Evolutionary conservation across 2,888 invertebrate species (phyloP).

Genomic region (Chrysolina americana): DNA sequence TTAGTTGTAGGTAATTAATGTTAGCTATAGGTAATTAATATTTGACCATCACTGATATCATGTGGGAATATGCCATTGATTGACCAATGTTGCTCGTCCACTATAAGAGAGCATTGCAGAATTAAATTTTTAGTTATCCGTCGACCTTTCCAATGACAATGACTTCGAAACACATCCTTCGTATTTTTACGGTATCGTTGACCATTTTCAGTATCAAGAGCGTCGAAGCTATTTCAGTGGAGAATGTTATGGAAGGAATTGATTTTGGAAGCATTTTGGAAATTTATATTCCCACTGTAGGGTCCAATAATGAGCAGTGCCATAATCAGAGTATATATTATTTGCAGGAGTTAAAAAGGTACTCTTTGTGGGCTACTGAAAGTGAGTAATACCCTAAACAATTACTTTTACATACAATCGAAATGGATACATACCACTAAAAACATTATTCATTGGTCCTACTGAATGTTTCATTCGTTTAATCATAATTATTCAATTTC

Average conservation of each 20-base stretch:
- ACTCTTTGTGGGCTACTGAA: conserved; percentile 56
- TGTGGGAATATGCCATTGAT: too few species aligned
- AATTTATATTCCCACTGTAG: conserved; percentile 49
- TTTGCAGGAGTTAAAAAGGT: conserved; percentile 50
- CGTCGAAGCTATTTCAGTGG: neutral
- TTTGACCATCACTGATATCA: too few species aligned
- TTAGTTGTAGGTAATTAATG: too few species aligned
- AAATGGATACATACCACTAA: too few species aligned
- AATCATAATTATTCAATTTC: too few species aligned
- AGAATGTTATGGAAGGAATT: conserved; percentile 33
- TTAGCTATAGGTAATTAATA: too few species aligned
- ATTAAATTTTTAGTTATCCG: neutral
- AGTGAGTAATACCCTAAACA: conserved; percentile 48
- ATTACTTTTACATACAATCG: too few species aligned
- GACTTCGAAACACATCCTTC: neutral
- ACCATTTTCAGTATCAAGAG: neutral
- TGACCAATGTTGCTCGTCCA: too few species aligned
- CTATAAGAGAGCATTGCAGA: neutral
- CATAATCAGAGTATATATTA: conserved; percentile 53
- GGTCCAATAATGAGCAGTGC: conserved; percentile 48
- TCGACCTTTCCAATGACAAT: neutral
- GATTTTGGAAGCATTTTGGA: conserved; percentile 32
- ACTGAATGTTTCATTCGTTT: too few species aligned
- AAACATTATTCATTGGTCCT: too few species aligned
- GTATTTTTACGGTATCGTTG: neutral